Percentiles rank a stretch among this genome's conserved stretches.
Evolutionary conservation across 2,797 vertebrate species (phyloP).

Genomic region (Scyliorhinus canicula): DNA sequence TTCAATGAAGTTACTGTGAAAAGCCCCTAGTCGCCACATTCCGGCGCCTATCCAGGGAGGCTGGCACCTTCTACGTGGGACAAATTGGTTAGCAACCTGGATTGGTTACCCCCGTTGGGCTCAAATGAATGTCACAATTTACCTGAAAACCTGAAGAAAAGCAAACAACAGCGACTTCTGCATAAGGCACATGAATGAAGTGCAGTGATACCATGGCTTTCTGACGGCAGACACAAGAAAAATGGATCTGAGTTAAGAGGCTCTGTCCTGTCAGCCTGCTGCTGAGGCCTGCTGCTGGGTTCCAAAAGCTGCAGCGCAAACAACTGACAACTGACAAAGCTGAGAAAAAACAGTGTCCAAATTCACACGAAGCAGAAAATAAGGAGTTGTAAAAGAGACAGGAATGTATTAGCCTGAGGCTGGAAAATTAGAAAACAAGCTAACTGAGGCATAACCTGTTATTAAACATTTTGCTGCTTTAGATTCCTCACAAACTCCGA

Average conservation of each 20-base stretch:
- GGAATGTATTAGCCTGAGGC: background rate
- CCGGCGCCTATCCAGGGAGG: too few relatives aligned
- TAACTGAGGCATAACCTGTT: background rate
- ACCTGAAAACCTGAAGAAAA: background rate
- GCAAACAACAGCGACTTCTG: background rate
- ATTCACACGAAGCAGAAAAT: background rate
- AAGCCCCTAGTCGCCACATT: too few relatives aligned
- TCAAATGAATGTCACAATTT: background rate
- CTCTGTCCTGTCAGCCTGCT: background rate
- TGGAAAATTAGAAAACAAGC: conserved; percentile 1
- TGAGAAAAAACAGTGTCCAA: background rate
- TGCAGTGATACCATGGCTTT: background rate
- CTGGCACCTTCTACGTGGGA: background rate
- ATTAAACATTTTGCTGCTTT: background rate
- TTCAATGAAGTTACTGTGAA: too few relatives aligned
- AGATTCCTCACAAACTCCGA: background rate
- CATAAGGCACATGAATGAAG: background rate
- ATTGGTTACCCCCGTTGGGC: background rate
- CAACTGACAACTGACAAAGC: background rate
- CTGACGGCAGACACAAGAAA: background rate
- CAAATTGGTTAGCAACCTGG: background rate
- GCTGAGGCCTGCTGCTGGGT: background rate
- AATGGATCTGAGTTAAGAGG: background rate
- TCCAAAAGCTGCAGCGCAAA: conserved; percentile 11
- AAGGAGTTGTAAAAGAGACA: background rate